These are phyloP conservation scores for Rhinichthys klamathensis DNA, from an alignment of 2,113 vertebrate species.

Conservation along the genomic window DNA sequence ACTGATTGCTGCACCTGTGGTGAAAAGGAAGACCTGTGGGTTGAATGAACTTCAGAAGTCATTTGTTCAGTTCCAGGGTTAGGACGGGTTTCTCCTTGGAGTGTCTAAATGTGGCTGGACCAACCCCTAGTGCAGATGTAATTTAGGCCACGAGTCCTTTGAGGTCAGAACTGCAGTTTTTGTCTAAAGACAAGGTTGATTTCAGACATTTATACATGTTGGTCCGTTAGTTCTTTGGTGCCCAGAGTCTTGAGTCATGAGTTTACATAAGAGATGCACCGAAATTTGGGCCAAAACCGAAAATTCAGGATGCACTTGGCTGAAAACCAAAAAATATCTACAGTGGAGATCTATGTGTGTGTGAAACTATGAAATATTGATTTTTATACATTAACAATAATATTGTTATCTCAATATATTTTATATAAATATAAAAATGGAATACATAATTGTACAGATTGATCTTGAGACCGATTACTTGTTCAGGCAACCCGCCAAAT, in stretches of 20 bases:
- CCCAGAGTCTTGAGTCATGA: neutral
- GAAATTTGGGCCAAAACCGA: too few species aligned
- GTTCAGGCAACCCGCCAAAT: neutral
- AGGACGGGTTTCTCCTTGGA: neutral
- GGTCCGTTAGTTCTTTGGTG: neutral
- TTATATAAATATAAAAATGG: neutral
- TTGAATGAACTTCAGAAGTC: slow-evolving; percentile 15
- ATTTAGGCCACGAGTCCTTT: slow-evolving; percentile 4
- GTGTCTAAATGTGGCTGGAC: slow-evolving; percentile 20
- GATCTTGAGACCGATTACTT: neutral
- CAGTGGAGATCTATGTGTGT: too few species aligned
- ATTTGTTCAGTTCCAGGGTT: neutral
- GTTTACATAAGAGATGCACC: too few species aligned
- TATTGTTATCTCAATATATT: neutral
- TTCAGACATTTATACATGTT: neutral
- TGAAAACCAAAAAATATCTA: too few species aligned
- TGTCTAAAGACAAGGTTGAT: slow-evolving; percentile 40
- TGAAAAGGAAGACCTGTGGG: slow-evolving; percentile 22
- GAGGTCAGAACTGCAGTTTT: slow-evolving; percentile 8
- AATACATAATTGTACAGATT: neutral
- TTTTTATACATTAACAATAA: neutral
- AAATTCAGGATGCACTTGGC: too few species aligned
- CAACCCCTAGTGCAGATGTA: neutral
- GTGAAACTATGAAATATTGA: neutral
- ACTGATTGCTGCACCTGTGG: neutral